These are phyloP conservation scores for Drosophila mulleri DNA, from an alignment of 2,888 invertebrate genomes.

Conservation along the genomic window DNA sequence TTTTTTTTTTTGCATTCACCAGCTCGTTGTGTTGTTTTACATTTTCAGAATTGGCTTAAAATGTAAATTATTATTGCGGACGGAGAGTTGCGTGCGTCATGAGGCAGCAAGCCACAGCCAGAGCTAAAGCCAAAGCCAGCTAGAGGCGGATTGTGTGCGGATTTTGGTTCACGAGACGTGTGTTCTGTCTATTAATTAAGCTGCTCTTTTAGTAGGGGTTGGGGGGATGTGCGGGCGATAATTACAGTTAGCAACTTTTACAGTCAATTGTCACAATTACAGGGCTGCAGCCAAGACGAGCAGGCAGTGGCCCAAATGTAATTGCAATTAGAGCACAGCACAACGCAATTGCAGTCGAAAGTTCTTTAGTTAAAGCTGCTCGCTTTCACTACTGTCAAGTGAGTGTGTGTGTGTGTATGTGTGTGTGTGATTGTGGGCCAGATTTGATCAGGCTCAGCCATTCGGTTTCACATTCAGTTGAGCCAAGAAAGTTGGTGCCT, in stretches of 20 bases:
- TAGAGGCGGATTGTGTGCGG: constrained; percentile 50
- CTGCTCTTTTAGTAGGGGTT: constrained; percentile 22
- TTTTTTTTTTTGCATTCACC: constrained; percentile 31
- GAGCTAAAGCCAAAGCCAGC: constrained; percentile 6
- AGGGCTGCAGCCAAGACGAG: constrained; percentile 47
- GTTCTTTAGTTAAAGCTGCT: constrained; percentile 54
- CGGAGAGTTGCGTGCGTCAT: constrained; percentile 67
- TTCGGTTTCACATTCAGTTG: constrained; percentile 41
- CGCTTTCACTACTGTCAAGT: constrained; percentile 31
- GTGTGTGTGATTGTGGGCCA: constrained; percentile 8
- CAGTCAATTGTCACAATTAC: constrained; percentile 73
- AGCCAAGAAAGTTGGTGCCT: constrained; percentile 65
- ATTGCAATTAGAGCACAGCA: constrained; percentile 70
- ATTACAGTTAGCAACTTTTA: constrained; percentile 78
- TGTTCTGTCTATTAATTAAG: constrained; percentile 81
- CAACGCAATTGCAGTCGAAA: constrained; percentile 50
- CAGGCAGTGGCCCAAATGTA: constrained; percentile 50
- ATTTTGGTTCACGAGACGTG: constrained; percentile 57
- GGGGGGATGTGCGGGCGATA: constrained; percentile 53
- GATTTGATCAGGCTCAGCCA: constrained; percentile 67
- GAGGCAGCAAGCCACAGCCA: constrained; percentile 27
- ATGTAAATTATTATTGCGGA: constrained; percentile 82
- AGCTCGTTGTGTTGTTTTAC: constrained; percentile 37
- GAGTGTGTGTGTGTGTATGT: constrained; percentile 5
- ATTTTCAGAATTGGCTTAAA: constrained; percentile 82